Evolutionary conservation across 2,888 invertebrate species (phyloP), one percentile per base, ranked within the genome.

Genomic region (Eupithecia tripunctaria): DNA sequence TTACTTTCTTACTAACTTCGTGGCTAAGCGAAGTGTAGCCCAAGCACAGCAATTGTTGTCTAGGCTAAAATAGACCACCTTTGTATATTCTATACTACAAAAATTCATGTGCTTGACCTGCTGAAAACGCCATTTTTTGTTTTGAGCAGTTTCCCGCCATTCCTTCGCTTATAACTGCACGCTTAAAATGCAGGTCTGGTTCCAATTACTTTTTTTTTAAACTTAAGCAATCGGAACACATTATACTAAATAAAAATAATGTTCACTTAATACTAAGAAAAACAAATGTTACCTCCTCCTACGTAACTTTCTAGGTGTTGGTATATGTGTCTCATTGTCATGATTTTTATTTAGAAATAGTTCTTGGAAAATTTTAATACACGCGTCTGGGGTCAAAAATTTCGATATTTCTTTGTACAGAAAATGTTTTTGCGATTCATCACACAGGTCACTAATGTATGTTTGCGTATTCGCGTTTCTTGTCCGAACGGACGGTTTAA

Each of bases 351-450:
- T 88, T 56, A 92, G 84, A 77, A 94, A 94, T 36, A 94, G 84
- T 82, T 94, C 94, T 82, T 94, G 93, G 83, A 90, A 94, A 63
- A 94, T 70, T 76, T 87, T 79, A 81, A 87, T 92, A 73, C 89
- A 93, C 15, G 87, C 79, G 68, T 84, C 82, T 36, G 89, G 84
- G 73, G 88, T 91, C 71, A 94, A 84, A 84, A 85, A 94, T 76
- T 89, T 83, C 4, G 94, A 92, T 79, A 94, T 88, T 84, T 94
- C 91, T 66, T 88, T 79, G 76, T 87, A 94, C 0, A 94, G 81
- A 38, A 87, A 84, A 76, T 70, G 70, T 60, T 75, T 75, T 59
- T 75, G 75, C n/a, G 72, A 70, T 38, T 59, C 3, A 14, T 68
- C 67, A 60, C 56, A 43, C 64, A 70, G 70, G 7, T 70, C 47